These are phyloP conservation scores for Dryobota labecula DNA, from an alignment of 2,888 invertebrate genomes.

Conservation along the genomic window DNA sequence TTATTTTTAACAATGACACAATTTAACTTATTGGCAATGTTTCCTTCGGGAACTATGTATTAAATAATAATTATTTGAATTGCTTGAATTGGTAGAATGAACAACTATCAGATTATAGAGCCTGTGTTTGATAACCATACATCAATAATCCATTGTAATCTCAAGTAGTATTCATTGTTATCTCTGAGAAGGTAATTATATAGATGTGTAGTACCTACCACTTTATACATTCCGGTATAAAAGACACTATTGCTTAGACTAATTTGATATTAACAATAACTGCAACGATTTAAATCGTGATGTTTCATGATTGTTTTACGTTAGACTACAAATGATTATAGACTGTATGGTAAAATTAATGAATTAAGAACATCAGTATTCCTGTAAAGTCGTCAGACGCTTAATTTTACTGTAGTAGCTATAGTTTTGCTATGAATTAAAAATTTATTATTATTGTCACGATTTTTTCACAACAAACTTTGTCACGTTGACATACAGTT, in stretches of 20 bases:
- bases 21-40: not conserved
- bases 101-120: not conserved
- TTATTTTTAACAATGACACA: not conserved
- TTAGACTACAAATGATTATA: not conserved
- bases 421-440: too few species aligned
- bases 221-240: not conserved
- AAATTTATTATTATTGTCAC: not conserved
- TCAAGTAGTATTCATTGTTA: not conserved
- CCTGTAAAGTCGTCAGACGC: not conserved
- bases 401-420: not conserved
- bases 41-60: not conserved
- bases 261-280: not conserved
- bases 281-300: not conserved
- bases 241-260: not conserved
- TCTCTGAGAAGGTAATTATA: not conserved
- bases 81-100: not conserved
- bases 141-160: too few species aligned
- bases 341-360: not conserved
- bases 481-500: slow-evolving; percentile 6
- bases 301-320: not conserved
- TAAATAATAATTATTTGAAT: slow-evolving; percentile 12
- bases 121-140: not conserved
- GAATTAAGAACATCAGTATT: not conserved
- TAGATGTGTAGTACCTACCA: too few species aligned
- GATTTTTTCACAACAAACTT: not conserved